Conservation (phyloP, 2,888 invertebrate species). For the Drosophila merina region DNA sequence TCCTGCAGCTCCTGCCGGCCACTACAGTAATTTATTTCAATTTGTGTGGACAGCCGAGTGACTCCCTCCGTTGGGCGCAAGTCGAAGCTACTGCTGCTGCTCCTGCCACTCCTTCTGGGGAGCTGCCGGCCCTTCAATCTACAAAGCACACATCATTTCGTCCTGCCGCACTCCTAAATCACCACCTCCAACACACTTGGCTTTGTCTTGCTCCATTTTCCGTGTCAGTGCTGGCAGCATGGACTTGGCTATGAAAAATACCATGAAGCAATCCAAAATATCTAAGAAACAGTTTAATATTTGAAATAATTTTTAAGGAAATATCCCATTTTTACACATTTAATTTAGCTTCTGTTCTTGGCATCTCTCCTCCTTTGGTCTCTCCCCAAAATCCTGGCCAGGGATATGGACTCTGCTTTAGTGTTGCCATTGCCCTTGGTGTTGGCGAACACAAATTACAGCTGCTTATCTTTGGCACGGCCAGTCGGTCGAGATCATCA, state of each 20-base stretch:
- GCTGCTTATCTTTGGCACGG: slow-evolving; percentile 76
- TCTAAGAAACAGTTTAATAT: not conserved
- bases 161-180: slow-evolving; percentile 68
- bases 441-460: slow-evolving; percentile 76
- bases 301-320: not conserved
- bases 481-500: slow-evolving; percentile 67
- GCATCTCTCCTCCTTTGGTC: slow-evolving; percentile 1
- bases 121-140: slow-evolving; percentile 66
- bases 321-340: not conserved
- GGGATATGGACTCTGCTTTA: slow-evolving; percentile 5
- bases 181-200: slow-evolving; percentile 47
- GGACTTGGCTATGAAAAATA: not conserved
- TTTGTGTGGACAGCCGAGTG: slow-evolving; percentile 76
- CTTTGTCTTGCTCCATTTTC: slow-evolving; percentile 51
- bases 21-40: slow-evolving; percentile 78
- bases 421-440: slow-evolving; percentile 60
- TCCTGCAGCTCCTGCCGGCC: slow-evolving; percentile 50
- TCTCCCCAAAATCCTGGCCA: not conserved
- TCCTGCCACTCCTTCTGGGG: slow-evolving; percentile 3
- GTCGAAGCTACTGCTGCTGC: slow-evolving; percentile 1
- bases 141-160: slow-evolving; percentile 60
- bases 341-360: too few species aligned
- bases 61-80: slow-evolving; percentile 55
- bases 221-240: not conserved
- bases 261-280: not conserved